Base-by-base conservation (phyloP, 2,888 invertebrate species). In the Liposcelis brunnea region DNA sequence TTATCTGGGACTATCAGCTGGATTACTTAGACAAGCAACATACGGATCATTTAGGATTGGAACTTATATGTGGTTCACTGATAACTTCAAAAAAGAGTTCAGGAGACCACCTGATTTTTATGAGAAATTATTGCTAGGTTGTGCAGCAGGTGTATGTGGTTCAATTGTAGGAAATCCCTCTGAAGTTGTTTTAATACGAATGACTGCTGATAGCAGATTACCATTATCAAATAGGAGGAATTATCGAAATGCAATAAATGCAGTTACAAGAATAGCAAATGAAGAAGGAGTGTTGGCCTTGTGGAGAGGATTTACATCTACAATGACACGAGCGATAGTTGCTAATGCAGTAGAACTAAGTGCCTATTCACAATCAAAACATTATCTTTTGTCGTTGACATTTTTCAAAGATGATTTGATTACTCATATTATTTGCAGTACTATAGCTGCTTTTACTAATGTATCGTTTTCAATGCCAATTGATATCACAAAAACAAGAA, bases 391-490 rank as follows among this genome's bases (percentile, higher is more conserved):
- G 50, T 42, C 68, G 58, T 55, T 65, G 63, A 76, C 73, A 2
- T 77, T 77, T 59, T 77, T 87, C 31, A 61, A 68, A 0, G 83
- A 84, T 50, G 80, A 90, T 50, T 82, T 98, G 51, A 65, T 77
- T 52, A 71, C 90, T 42, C 97, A 98, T 67, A 97, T 98, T 67
- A 74, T 74, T 49, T 85, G 93, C 43, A 93, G 94, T 52, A 98
- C 98, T 95, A 80, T 95, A 52, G 91, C 94, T 46, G 97, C 97
- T 2, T 72, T 99, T 16, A 75, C 97, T 52, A 98, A 98, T 43
- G 98, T 98, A 12, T 78, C 84, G 43, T 90, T 91, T 7, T 95
- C 95, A 0, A 94, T 98, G 93, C 98, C 98, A 0, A 87, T 98
- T 10, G 98, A 99, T 65, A 98, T 98, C 61, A 93, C 93, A 45